Evolutionary conservation across 1,140 invertebrate species (phyloP), one percentile per base, ranked within the genome.

Genomic region (Drosophila sucinea): DNA sequence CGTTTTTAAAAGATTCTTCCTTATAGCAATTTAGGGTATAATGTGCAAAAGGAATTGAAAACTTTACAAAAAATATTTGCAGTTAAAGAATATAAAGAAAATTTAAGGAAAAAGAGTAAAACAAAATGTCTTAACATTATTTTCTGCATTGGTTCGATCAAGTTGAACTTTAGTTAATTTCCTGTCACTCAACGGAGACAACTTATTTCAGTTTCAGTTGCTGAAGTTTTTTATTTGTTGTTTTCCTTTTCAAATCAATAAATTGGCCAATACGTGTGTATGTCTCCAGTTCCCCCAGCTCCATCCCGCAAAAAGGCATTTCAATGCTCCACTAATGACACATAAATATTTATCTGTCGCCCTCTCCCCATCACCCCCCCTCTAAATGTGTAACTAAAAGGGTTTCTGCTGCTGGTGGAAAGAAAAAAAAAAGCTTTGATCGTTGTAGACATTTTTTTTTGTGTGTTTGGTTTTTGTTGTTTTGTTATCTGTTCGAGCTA

Each of bases 251-350:
- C 6, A 35, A 33, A 58, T 35, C 44, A 58, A 58, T 58, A 58
- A 58, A 58, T 58, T 35, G 17, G 10, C 56, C 56, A 61, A 27
- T 27, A 27, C 25, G 6, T 6, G 3, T 4, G 17, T 17, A 44
- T 44, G 41, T 44, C 25, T 27, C 23, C 40, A 6, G 4, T 17
- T 17, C 35, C 11, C 3, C 27, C n/a, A 4, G 1, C 33, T 60
- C 3, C 47, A 54, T 55, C 47, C 35, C 30, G 10, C 35, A 3
- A 67, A 73, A 62, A 77, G 58, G 74, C 73, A 85, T 85, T 75
- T 85, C 77, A 81, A 81, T 71, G 81, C 81, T 78, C 71, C 68
- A 68, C 82, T 86, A 86, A 86, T 86, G 83, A 86, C 83, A 86
- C 83, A 86, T 86, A 83, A 86, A 86, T 79, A 86, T 87, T 86